Evolutionary conservation across 2,113 vertebrate genomes (phyloP), one percentile per base, ranked within the genome.

Genomic region (Scomber colias): DNA sequence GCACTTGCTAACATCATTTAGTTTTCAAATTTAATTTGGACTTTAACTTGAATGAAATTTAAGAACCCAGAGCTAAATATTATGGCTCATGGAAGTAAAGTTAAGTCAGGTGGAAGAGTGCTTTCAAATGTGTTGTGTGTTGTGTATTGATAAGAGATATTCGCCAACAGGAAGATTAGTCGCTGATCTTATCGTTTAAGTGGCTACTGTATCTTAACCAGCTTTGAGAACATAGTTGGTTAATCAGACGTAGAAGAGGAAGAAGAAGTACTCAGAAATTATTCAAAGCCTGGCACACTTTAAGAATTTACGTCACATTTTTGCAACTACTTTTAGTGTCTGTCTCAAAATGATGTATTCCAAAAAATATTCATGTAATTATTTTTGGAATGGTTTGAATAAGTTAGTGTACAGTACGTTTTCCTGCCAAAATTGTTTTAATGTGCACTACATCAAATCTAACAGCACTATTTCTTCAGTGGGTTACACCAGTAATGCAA

Each of bases 401-500:
- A 30, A 35, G 5, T 35, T 35, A 35, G 7, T 5, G 35, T 40
- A 9, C 7, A 40, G 35, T 40, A 40, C 1, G 7, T 4, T 35
- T 35, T 7, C 7, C 31, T 35, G 7, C 5, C 4, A 35, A 40
- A 2, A 40, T 40, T 27, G 24, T 27, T 27, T 27, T 46, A 11
- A 30, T 60, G n/a, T 57, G 16, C 31, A 45, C 15, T 10, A 17
- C 15, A 11, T 11, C n/a, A 44, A 51, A 54, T 49, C 15, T 5
- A 24, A 45, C 16, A 14, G 71, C 17, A 44, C 35, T 40, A 7
- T 35, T 40, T 69, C 15, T 73, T 11, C 16, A 27, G 48, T 35
- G 19, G 13, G 40, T 66, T 48, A 71, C 15, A 46, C 48, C 11
- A n/a, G 53, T 75, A 63, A 82, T 61, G 35, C 50, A 82, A 77